Evolutionary conservation across 37 sponge, comb jelly and placozoan genomes (phyloP).

Genomic region (Petrosia ficiformis): DNA sequence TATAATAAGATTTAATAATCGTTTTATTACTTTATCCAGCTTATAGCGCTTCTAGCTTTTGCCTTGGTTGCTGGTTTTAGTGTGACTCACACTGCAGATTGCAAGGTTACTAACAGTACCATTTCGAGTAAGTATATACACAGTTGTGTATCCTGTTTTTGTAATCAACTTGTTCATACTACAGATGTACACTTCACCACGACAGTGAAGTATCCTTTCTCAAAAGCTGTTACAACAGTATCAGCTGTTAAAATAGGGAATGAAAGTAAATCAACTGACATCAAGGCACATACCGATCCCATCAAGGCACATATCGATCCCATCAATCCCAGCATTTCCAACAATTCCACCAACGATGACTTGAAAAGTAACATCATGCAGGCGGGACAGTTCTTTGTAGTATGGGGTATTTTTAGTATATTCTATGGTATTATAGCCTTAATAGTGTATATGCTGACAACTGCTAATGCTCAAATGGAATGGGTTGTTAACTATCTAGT

Average conservation of each 20-base stretch:
- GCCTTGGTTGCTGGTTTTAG: conserved; percentile 42
- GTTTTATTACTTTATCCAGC: conserved; percentile 21
- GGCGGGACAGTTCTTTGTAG: conserved; percentile 59
- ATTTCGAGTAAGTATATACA: too few relatives aligned
- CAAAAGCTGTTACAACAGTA: not conserved
- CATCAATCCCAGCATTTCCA: not conserved
- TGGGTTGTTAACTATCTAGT: conserved; percentile 25
- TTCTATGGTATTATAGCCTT: conserved; percentile 77
- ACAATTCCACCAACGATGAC: not conserved
- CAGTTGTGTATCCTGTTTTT: too few relatives aligned
- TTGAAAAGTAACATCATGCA: not conserved
- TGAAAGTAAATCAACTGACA: too few relatives aligned
- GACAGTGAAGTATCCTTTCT: conserved; percentile 1
- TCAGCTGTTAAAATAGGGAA: too few relatives aligned
- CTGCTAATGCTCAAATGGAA: conserved; percentile 47
- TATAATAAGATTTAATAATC: not conserved
- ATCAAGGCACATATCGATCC: too few relatives aligned
- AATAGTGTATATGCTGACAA: conserved; percentile 65
- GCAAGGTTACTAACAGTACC: not conserved
- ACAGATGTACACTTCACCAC: not conserved
- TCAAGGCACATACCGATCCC: too few relatives aligned
- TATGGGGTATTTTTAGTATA: conserved; percentile 64
- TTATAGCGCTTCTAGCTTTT: conserved; percentile 57
- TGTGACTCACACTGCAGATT: conserved; percentile 6
- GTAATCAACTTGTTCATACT: not conserved